Evolutionary conservation across 92 coral and sea anemone species (phyloP), one percentile per base, ranked within the genome.

Genomic region (Pocillopora grandis): DNA sequence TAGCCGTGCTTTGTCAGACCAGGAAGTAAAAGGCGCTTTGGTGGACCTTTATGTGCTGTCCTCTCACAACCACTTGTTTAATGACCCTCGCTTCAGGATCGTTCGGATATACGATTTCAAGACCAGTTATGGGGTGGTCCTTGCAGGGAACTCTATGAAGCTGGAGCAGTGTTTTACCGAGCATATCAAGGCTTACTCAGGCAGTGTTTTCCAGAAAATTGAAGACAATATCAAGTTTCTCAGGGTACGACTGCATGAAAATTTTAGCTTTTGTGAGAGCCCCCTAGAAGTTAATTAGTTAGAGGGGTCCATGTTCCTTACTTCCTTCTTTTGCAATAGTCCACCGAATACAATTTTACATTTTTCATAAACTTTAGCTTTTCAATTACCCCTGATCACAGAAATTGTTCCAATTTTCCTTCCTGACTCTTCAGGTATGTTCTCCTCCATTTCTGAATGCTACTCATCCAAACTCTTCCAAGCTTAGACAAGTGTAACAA

Each of bases 11-110:
- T 42, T 93, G 61, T 75, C 62, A 64, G 70, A 63, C 42, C 77
- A 80, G 37, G 92, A 93, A 62, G 97, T 93, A 21, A 91, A 91
- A 76, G 97, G 97, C 72, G 94, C 93, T 1, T 75, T 93, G 67
- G 75, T 93, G 59, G 97, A 93, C 90, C 91, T 91, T 20, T 89
- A 93, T 77, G 88, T 88, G 76, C 84, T 90, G 17, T 89, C 91
- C 23, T 83, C 86, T 56, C 85, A 82, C 71, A 81, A 91, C 16
- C 83, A 91, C 49, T 58, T 93, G 81, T 93, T 93, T 88, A 86
- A 89, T 14, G 89, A 91, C 77, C 83, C 85, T 13, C 71, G 68
- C 35, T 72, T 93, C 20, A 84, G 88, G 71, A 74, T 93, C 20
- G 77, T 79, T 18, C 91, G 90, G 27, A 64, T 93, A 18, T 86